Percentiles rank a stretch among this genome's conserved stretches.
These are phyloP conservation scores for Emberiza fucata DNA, from an alignment of 2,113 vertebrate genomes.

Conservation along the genomic window DNA sequence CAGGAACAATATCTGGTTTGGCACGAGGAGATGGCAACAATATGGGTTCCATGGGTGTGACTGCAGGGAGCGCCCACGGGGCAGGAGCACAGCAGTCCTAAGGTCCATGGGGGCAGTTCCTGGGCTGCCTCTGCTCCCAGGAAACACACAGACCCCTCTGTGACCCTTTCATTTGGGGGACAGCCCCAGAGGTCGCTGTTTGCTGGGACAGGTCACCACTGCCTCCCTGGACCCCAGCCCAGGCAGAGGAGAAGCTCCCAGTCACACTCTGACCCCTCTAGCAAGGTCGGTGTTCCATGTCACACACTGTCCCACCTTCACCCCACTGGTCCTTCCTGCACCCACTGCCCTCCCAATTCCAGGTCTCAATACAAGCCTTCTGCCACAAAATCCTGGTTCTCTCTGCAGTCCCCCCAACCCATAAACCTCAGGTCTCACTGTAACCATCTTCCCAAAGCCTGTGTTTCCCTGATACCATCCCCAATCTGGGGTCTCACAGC, in stretches of 20 bases:
- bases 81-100: rapidly evolving
- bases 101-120: rapidly evolving
- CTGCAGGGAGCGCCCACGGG: rapidly evolving
- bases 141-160: rapidly evolving
- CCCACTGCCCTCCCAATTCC: too few relatives aligned
- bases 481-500: rapidly evolving
- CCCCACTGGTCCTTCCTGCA: rapidly evolving
- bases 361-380: not conserved
- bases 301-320: rapidly evolving
- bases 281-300: rapidly evolving
- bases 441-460: not conserved
- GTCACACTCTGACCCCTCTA: not conserved
- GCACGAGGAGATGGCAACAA: rapidly evolving
- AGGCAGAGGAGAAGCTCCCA: too few relatives aligned
- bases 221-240: not conserved
- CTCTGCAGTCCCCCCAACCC: not conserved
- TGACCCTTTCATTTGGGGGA: rapidly evolving
- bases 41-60: rapidly evolving
- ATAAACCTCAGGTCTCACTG: too few relatives aligned
- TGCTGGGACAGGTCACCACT: rapidly evolving
- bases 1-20: not conserved
- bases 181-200: rapidly evolving
- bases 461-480: not conserved
- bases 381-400: rapidly evolving
- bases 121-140: rapidly evolving